Evolutionary conservation across 2,888 invertebrate species (phyloP).

Genomic region (Eupeodes luniger): DNA sequence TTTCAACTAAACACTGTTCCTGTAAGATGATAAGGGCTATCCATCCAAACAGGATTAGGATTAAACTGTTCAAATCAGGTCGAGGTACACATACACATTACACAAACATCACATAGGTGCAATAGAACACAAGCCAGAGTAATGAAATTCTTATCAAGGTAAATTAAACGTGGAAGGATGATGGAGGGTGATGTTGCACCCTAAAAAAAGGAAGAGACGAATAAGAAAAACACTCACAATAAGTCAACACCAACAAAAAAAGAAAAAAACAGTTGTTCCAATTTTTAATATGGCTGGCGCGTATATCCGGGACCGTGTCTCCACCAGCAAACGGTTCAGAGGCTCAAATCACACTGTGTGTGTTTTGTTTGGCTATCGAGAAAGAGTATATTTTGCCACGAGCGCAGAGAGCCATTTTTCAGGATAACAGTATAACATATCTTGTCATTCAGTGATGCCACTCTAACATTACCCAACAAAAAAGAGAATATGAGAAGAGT

Average conservation of each 20-base stretch:
- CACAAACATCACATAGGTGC: background rate
- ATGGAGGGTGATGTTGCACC: background rate
- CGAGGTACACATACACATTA: background rate
- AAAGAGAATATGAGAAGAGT: background rate
- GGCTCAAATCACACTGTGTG: conserved; percentile 57
- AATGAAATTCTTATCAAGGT: conserved; percentile 47
- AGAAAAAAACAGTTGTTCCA: conserved; percentile 33
- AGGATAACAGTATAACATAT: background rate
- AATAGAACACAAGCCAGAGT: background rate
- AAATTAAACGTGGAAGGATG: conserved; percentile 29
- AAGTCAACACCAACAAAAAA: conserved; percentile 15
- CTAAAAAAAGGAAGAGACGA: background rate
- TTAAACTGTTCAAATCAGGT: conserved; percentile 30
- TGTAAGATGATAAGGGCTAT: background rate
- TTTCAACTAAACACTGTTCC: background rate
- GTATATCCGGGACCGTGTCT: conserved; percentile 27
- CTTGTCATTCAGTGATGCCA: background rate
- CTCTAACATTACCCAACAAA: background rate
- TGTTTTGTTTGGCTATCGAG: conserved; percentile 4
- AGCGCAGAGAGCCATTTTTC: background rate
- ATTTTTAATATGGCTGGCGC: conserved; percentile 27
- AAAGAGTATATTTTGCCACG: conserved; percentile 27
- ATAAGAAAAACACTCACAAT: background rate
- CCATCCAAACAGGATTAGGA: conserved; percentile 4
- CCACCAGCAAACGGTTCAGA: conserved; percentile 35